Evolutionary conservation across 2,113 vertebrate species (phyloP).

Genomic region (Phalacrocorax carbo): DNA sequence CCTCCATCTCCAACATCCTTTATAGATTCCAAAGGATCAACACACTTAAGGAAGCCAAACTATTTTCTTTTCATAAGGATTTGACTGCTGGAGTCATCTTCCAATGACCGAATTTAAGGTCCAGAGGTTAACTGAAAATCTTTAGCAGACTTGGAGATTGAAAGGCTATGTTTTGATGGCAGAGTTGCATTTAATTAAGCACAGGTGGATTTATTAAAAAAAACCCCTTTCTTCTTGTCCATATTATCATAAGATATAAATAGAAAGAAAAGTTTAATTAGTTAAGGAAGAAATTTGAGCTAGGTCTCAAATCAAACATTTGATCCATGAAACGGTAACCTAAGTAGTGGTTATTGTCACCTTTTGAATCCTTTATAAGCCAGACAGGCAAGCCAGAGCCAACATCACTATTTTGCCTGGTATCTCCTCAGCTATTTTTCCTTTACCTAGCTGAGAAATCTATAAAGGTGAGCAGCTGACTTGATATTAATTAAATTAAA

Average conservation of each 20-base stretch:
- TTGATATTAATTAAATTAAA: not conserved
- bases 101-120: not conserved
- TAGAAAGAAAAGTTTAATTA: slow-evolving; percentile 84
- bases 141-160: not conserved
- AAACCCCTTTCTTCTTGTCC: slow-evolving; percentile 4
- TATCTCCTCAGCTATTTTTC: slow-evolving; percentile 51
- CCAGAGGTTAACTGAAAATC: not conserved
- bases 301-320: slow-evolving; percentile 75
- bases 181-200: slow-evolving; percentile 26
- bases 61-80: not conserved
- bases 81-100: not conserved
- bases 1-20: not conserved
- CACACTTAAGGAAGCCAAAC: not conserved
- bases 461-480: slow-evolving; percentile 63
- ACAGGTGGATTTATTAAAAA: slow-evolving; percentile 13
- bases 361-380: slow-evolving; percentile 88
- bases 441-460: slow-evolving; percentile 66
- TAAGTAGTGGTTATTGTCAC: slow-evolving; percentile 85
- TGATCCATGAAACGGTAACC: slow-evolving; percentile 88
- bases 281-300: slow-evolving; percentile 86
- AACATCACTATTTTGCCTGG: slow-evolving; percentile 38
- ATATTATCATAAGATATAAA: slow-evolving; percentile 76
- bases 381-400: slow-evolving; percentile 12
- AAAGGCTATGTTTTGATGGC: not conserved
- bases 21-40: not conserved